phyloP scores from a whole-genome alignment of 2,797 vertebrate species.

The Sphenodon punctatus region DNA sequence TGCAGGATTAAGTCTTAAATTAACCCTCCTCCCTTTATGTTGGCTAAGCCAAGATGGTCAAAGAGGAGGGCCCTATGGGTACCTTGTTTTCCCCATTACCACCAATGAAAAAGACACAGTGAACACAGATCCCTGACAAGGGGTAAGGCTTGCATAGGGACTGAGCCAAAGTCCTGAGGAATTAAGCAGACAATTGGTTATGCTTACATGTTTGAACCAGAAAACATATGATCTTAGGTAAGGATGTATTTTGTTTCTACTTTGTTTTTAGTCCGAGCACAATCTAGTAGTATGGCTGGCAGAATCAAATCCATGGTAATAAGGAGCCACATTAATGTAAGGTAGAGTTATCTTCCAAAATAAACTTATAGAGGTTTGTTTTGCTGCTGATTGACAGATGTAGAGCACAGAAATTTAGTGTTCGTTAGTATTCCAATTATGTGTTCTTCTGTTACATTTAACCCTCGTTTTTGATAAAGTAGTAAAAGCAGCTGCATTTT shows the following conservation, averaged over 20 bases:
- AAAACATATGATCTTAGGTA: not conserved
- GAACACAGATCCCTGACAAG: not conserved
- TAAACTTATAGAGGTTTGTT: not conserved
- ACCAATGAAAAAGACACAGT: too few species aligned
- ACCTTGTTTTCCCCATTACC: not conserved
- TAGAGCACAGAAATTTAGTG: not conserved
- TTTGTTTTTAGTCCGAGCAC: not conserved
- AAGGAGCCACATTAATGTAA: not conserved
- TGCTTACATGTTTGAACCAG: too few species aligned
- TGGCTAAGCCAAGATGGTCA: not conserved
- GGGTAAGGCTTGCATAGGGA: not conserved
- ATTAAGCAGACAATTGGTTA: too few species aligned
- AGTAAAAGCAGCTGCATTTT: not conserved
- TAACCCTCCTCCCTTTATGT: not conserved
- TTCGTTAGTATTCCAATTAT: conserved; percentile 8
- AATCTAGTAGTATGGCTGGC: not conserved
- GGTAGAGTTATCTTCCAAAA: not conserved
- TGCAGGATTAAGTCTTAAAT: too few species aligned
- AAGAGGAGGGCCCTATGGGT: not conserved
- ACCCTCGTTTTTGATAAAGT: not conserved
- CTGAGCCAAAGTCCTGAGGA: not conserved
- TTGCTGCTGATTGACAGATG: not conserved
- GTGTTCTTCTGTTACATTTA: conserved; percentile 1
- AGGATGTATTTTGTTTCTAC: not conserved
- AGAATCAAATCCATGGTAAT: not conserved